Evolutionary conservation across 2,888 invertebrate species (phyloP), one percentile per base, ranked within the genome.

Genomic region (Drosophila anceps): DNA sequence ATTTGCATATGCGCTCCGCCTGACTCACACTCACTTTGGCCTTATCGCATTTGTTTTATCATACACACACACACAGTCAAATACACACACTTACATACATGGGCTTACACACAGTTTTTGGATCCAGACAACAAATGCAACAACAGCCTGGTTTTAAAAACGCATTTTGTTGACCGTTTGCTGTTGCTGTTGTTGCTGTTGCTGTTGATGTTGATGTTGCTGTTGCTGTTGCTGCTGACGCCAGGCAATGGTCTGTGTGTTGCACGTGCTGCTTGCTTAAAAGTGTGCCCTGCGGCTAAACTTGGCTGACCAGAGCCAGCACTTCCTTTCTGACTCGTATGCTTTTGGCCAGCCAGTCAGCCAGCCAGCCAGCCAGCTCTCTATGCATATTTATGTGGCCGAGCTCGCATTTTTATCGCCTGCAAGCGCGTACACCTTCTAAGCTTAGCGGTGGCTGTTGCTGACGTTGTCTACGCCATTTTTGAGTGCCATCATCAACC

Each of bases 21-120:
- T 89, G 84, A 84, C 89, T 89, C 84, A 85, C 84, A 89, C 84
- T 82, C 89, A 75, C 84, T 82, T 73, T 74, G 76, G 79, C 69
- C 90, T 87, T 87, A 87, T 87, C 86, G 86, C 90, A 83, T 90
- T 90, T 87, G 88, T 85, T 90, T 90, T 83, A 87, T 87, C 86
- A 88, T 59, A 81, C 76, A 86, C 73, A 78, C 69, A 71, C 69
- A 71, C 62, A 64, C 50, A 63, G 54, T 53, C 39, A 59, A 39
- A 50, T 48, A 57, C 44, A 53, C 41, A 63, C 57, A 33, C 54
- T 3, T 4, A 24, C 24, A 24, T 24, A 24, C 51, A 51, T 10
- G n/a, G 20, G 37, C 18, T 51, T 48, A 48, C 48, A 31, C 69
- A 51, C 37, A 60, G 65, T 69, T 79, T 79, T 81, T 64, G 73